Conservation (phyloP, 2,888 invertebrate species). For the Ormyrus rosae region DNA sequence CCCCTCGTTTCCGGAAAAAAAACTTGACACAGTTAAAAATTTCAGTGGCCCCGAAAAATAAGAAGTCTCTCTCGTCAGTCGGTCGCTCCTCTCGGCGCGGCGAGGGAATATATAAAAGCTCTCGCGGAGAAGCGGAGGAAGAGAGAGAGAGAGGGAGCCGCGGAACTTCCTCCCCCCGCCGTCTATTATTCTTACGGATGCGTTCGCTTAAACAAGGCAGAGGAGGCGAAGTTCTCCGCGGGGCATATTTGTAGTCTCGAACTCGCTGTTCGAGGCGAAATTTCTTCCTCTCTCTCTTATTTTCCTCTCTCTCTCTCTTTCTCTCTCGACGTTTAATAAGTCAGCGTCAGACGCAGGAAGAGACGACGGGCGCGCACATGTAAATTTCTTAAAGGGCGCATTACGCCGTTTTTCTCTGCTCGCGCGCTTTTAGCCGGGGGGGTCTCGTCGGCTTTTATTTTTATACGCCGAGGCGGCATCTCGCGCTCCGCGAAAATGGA, state of each 20-base stretch:
- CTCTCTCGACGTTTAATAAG: constrained; percentile 58
- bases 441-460: constrained; percentile 24
- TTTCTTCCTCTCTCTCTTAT: constrained; percentile 6
- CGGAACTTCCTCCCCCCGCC: background rate
- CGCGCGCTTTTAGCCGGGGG: background rate
- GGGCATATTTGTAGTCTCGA: constrained; percentile 41
- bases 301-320: background rate
- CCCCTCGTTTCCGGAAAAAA: too few species aligned
- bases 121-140: background rate
- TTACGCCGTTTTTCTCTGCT: constrained; percentile 3
- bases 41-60: too few species aligned
- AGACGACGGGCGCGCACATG: constrained; percentile 38
- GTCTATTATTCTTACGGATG: constrained; percentile 41
- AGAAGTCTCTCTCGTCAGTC: too few species aligned
- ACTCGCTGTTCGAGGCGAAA: background rate
- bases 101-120: background rate
- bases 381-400: constrained; percentile 56
- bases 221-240: constrained; percentile 10
- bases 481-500: constrained; percentile 42
- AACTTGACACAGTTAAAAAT: too few species aligned
- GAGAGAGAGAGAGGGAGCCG: background rate
- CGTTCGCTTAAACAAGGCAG: constrained; percentile 17
- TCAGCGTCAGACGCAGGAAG: constrained; percentile 59
- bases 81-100: too few species aligned
- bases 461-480: constrained; percentile 7